Evolutionary conservation across 2,888 invertebrate genomes (phyloP), one percentile per base, ranked within the genome.

Genomic region (Andrena trimmerana): DNA sequence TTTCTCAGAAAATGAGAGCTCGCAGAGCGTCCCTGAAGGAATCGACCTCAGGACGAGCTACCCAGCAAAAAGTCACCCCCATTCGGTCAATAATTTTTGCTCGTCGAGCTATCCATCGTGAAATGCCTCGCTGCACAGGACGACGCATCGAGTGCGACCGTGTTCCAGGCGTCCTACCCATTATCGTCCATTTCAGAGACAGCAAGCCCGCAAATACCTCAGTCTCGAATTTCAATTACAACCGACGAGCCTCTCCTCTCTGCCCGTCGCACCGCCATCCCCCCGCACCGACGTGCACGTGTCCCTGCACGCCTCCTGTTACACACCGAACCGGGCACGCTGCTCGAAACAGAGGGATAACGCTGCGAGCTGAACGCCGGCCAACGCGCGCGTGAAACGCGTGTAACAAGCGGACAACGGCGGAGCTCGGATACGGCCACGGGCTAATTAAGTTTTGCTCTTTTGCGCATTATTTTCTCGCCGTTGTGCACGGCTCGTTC

Each of bases 151-250:
- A 65, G 76, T 36, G 60, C 72, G 20, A 60, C 33, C 59, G 42
- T 36, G 54, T 70, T 63, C 70, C 54, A 54, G 52, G 33, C 66
- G 60, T 69, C 29, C 76, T 74, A 84, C 74, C 75, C 77, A 79
- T 83, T 86, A 80, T 76, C 78, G 83, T 80, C 52, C 57, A 48
- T 67, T 59, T 66, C 54, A 50, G 66, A 75, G 63, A n/a, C 54
- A 13, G 54, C 63, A 31, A 48, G 29, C 60, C 54, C 67, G 29
- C 63, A 73, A 71, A 72, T 78, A 73, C 67, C 67, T 79, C 75
- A 84, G 78, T 86, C 89, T 86, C 88, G 85, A 90, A 91, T 91
- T 90, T 87, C 90, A 92, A 91, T 91, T 91, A 90, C 86, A 90
- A 87, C 81, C 86, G 90, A 90, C 88, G 88, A 84, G 85, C 85